These are phyloP conservation scores for Lagodon rhomboides DNA, from an alignment of 2,797 vertebrate genomes.

Conservation along the genomic window DNA sequence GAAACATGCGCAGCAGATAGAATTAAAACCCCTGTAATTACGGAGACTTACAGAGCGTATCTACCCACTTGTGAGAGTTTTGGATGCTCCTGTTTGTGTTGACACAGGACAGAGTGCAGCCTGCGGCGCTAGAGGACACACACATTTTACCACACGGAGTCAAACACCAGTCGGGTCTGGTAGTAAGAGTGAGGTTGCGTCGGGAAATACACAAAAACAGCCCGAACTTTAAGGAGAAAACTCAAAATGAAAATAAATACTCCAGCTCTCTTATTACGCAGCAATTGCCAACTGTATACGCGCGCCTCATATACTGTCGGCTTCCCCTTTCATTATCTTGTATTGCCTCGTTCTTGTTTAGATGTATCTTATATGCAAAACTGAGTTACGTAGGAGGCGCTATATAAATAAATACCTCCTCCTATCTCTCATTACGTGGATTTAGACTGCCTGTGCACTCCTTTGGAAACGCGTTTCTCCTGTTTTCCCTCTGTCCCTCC, in stretches of 20 bases:
- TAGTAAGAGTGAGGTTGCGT: conserved; percentile 16
- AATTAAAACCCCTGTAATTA: conserved; percentile 46
- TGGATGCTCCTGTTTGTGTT: conserved; percentile 43
- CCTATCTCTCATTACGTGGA: conserved; percentile 28
- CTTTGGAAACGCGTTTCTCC: conserved; percentile 24
- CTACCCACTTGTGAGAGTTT: conserved; percentile 20
- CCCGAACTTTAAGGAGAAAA: conserved; percentile 32
- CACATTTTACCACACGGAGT: conserved; percentile 30
- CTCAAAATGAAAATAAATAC: conserved; percentile 30
- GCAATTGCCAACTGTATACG: neutral
- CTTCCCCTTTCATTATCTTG: conserved; percentile 38
- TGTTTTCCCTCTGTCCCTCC: conserved; percentile 23
- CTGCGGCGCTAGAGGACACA: conserved; percentile 27
- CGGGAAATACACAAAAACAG: neutral
- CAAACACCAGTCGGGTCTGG: conserved; percentile 31
- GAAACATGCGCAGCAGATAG: conserved; percentile 26
- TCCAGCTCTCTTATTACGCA: conserved; percentile 33
- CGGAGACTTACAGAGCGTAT: conserved; percentile 21
- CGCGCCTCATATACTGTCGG: neutral
- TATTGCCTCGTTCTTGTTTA: conserved; percentile 7
- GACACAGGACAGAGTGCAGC: conserved; percentile 31
- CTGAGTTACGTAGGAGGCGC: conserved; percentile 10
- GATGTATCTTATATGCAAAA: conserved; percentile 19
- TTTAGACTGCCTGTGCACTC: neutral
- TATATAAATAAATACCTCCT: conserved; percentile 22